A percentile compares a stretch with the other conserved stretches of the same genome.
Conservation (phyloP, 2,888 invertebrate genomes). For the Rhingia rostrata region DNA sequence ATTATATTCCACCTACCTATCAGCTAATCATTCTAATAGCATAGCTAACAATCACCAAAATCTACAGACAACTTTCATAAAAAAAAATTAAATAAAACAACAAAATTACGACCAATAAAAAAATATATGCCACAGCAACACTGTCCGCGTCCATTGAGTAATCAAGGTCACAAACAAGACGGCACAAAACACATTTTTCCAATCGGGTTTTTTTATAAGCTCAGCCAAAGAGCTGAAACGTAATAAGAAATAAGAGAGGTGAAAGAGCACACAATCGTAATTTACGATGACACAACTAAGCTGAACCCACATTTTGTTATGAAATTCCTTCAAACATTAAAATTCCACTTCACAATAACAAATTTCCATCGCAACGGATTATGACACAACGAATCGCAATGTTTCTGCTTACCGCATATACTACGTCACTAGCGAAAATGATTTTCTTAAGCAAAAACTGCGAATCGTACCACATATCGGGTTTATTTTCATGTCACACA, state of each 20-base stretch:
- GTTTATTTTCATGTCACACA: too few relatives aligned
- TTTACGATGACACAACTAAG: constrained; percentile 28
- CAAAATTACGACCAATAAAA: neutral
- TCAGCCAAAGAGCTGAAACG: neutral
- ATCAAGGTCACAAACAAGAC: constrained; percentile 56
- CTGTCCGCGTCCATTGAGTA: constrained; percentile 27
- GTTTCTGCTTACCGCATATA: constrained; percentile 60
- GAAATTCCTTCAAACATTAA: constrained; percentile 19
- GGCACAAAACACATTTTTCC: constrained; percentile 9
- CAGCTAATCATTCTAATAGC: too few relatives aligned
- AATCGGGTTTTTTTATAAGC: too few relatives aligned
- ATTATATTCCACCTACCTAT: too few relatives aligned
- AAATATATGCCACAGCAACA: constrained; percentile 39
- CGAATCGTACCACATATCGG: constrained; percentile 33
- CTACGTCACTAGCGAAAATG: constrained; percentile 56
- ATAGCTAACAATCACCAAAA: neutral
- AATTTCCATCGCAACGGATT: constrained; percentile 6
- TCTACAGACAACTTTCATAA: neutral
- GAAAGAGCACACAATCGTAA: constrained; percentile 6
- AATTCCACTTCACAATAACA: neutral
- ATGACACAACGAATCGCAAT: constrained; percentile 23
- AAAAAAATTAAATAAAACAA: neutral
- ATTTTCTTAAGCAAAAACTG: constrained; percentile 54
- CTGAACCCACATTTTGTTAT: constrained; percentile 26
- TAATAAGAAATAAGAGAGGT: neutral